Evolutionary conservation across 2,113 vertebrate species (phyloP).

Genomic region (Coptodon rendalli): DNA sequence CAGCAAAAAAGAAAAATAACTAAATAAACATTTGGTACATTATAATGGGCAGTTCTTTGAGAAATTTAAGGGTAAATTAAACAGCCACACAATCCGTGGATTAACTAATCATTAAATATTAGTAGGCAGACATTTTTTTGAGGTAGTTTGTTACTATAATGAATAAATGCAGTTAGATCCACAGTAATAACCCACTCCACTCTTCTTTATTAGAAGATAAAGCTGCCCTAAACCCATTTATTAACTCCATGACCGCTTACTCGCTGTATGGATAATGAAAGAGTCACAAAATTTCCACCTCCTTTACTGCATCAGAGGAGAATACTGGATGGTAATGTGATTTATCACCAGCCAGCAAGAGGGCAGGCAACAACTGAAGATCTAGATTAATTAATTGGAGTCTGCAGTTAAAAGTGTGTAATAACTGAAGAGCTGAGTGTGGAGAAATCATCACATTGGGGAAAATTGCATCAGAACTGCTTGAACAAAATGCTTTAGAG

Average conservation of each 20-base stretch:
- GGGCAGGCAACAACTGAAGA: conserved; percentile 42
- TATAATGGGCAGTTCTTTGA: neutral
- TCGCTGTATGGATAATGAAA: conserved; percentile 6
- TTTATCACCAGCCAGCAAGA: conserved; percentile 23
- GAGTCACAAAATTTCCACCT: conserved; percentile 11
- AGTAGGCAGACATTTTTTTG: neutral
- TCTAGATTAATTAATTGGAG: conserved; percentile 52
- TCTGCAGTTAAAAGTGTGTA: conserved; percentile 30
- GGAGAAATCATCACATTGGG: conserved; percentile 35
- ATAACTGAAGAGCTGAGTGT: conserved; percentile 51
- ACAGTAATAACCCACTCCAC: neutral
- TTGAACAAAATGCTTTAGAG: conserved; percentile 6
- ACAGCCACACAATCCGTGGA: neutral
- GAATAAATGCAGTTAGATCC: neutral
- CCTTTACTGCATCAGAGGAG: neutral
- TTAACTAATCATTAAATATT: neutral
- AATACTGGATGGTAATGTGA: conserved; percentile 18
- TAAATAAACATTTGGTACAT: neutral
- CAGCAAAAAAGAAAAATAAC: neutral
- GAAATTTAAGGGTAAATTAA: neutral
- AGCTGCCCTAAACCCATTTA: neutral
- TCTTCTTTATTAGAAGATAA: neutral
- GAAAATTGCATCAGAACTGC: conserved; percentile 31
- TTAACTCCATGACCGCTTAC: neutral
- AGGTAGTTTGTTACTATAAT: neutral